phyloP scores from a whole-genome alignment of 2,888 invertebrate genomes.

The Rhodophaea formosa region DNA sequence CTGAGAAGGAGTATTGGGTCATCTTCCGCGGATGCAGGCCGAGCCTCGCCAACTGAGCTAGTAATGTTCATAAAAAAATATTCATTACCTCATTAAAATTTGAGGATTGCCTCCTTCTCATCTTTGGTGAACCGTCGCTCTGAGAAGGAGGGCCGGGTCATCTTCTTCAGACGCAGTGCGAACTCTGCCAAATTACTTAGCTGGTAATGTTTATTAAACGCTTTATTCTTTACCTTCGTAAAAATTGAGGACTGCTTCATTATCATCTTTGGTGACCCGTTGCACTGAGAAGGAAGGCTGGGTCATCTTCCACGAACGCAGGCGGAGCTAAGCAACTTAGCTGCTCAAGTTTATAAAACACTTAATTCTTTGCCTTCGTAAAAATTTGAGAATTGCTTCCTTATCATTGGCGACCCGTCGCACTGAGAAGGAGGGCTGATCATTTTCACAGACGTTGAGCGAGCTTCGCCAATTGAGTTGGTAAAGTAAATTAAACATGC shows the following conservation, averaged over 20 bases:
- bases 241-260: not conserved
- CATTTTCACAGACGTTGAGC: no score
- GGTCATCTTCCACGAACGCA: no score
- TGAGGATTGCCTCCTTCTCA: conserved; percentile 49
- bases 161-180: conserved; percentile 52
- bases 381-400: conserved; percentile 45
- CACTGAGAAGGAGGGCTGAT: no score
- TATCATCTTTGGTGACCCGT: not conserved
- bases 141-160: conserved; percentile 54
- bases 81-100: no score
- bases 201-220: not conserved
- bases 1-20: no score
- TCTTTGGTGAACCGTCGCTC: conserved; percentile 49
- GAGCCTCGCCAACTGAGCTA: not conserved
- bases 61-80: no score
- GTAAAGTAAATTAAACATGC: no score
- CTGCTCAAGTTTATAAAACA: not conserved
- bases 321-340: no score
- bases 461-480: not conserved
- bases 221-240: not conserved
- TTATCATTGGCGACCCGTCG: no score
- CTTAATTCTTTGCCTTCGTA: conserved; percentile 49
- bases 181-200: conserved; percentile 44
- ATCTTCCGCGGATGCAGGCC: no score
- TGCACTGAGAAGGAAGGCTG: not conserved